A percentile compares a stretch with the other conserved stretches of the same genome.
Evolutionary conservation across 2,888 invertebrate species (phyloP).

Genomic region (Lottia gigantea): DNA sequence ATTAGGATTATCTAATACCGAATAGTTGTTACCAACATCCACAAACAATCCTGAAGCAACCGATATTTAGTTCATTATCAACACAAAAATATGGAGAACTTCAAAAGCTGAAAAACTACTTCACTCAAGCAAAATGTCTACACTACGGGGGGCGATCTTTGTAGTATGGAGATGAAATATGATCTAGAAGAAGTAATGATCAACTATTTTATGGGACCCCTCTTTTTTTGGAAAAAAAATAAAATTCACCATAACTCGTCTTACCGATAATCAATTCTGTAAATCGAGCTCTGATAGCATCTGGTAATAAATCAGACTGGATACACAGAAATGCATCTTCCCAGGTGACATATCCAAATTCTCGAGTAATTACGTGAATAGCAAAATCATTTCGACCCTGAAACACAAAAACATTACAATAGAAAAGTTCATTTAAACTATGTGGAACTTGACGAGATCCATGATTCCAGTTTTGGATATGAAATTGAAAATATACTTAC

Average conservation of each 20-base stretch:
- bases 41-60: slow-evolving; percentile 63
- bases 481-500: slow-evolving; percentile 47
- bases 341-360: slow-evolving; percentile 66
- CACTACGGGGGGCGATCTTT: too few species aligned
- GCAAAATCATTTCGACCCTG: slow-evolving; percentile 68
- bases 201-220: too few species aligned
- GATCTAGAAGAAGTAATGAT: too few species aligned
- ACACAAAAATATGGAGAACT: too few species aligned
- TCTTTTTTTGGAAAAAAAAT: too few species aligned
- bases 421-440: slow-evolving; percentile 13
- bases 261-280: slow-evolving; percentile 67
- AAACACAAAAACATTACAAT: neutral
- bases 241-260: neutral
- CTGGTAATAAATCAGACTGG: slow-evolving; percentile 62
- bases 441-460: too few species aligned
- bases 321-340: slow-evolving; percentile 67
- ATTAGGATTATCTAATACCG: slow-evolving; percentile 66
- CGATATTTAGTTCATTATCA: neutral
- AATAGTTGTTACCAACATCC: slow-evolving; percentile 67
- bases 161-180: too few species aligned
- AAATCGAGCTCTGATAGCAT: slow-evolving; percentile 65
- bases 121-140: too few species aligned
- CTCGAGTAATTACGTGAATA: slow-evolving; percentile 64
- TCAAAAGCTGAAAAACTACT: too few species aligned
- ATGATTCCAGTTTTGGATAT: too few species aligned